Base-by-base conservation (phyloP, 1,140 invertebrate species). In the Drosophila subpulchrella region DNA sequence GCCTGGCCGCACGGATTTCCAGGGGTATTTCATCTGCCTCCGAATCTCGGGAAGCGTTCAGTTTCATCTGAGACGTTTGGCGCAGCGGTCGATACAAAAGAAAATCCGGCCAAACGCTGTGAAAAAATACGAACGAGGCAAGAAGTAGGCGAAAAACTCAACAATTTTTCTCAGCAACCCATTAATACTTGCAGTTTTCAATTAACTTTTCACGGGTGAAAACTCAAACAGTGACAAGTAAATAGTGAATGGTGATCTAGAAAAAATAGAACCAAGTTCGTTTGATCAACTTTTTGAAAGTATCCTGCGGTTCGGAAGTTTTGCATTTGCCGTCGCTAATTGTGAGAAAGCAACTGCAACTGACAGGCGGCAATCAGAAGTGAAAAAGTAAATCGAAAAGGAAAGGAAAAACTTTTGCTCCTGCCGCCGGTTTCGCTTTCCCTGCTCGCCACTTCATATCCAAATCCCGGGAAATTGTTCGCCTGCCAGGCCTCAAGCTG, bases 31-130 rank as follows among this genome's bases (percentile, higher is more conserved):
- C 90, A 91, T 90, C 90, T 91, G 82, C 66, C 61, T 70, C 73
- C 77, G 57, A 88, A 91, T 88, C 79, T 81, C 70, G 62, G 80
- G 74, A 61, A 53, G 73, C 72, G 54, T 90, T 91, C 82, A 91
- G 90, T 91, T 91, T 90, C 90, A 81, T 90, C 77, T 91, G 90
- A 91, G 85, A 91, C 90, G 79, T 88, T 91, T 90, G 82, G 74
- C 82, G 66, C 81, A 91, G 75, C 85, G 90, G 90, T 91, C 84
- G 82, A 91, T 81, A 84, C 44, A 58, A 51, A 6, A 15, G 38
- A 27, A 42, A 66, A 51, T 48, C 41, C 41, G 46, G 60, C 53
- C 65, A 72, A 78, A 60, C 57, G 83, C 82, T 65, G 44, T 73
- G 44, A 72, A 60, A 62, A 68, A 54, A 41, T 66, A 68, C 65